Evolutionary conservation across 2,113 vertebrate genomes (phyloP), one percentile per base, ranked within the genome.

Genomic region (Oceanites oceanicus): DNA sequence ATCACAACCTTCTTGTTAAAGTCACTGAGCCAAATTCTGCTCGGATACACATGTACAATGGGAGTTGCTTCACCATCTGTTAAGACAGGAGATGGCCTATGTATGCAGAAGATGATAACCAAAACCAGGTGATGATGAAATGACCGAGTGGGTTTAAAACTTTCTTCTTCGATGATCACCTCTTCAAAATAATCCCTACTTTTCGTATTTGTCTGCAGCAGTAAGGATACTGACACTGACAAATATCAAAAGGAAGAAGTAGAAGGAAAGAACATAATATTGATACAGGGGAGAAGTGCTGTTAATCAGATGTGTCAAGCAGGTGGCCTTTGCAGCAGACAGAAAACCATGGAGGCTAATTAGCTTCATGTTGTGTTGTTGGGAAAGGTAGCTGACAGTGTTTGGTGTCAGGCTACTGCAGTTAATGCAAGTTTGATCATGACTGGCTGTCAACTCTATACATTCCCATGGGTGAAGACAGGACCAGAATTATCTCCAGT

Each of bases 161-260:
- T 70, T 62, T 72, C 19, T 84, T 82, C 82, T 96, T 95, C 40
- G 15, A 11, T 29, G 19, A 30, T 21, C 27, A 50, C 6, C 16
- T 88, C 25, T 62, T 81, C 75, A 77, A 95, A 94, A 88, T 71
- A 97, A 93, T 86, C 38, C 75, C 15, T 38, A 38, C 93, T 96
- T 97, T 95, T 71, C 67, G 94, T 14, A 62, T 94, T 94, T 96
- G 79, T 93, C 27, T 96, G n/a, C 58, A 94, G 55, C 45, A 92
- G 63, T 17, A 71, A 52, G 19, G 49, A 76, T 65, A 45, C 27
- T 40, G 13, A 71, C 47, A 76, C 21, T 76, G 38, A 74, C 62
- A 72, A 86, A 86, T 84, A 70, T 70, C 42, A 71, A 42, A 90
- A 94, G 62, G 55, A 82, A 79, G 26, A 52, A 96, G 34, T 3